These are phyloP conservation scores for Papilio protenor DNA, from an alignment of 2,888 invertebrate genomes.

Conservation along the genomic window DNA sequence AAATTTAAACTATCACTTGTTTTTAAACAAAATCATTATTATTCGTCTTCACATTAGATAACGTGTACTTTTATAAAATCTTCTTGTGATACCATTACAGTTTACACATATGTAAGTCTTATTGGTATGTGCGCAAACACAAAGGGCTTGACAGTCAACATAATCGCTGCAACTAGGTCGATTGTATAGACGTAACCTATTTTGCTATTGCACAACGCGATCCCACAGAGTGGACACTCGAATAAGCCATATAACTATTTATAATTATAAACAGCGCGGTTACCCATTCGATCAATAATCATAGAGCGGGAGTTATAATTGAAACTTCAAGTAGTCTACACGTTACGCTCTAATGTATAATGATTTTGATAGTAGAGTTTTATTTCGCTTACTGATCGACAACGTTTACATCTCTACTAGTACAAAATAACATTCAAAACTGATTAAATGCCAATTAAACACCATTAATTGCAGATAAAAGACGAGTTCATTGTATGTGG, in stretches of 20 bases:
- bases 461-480: conserved; percentile 36
- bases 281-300: conserved; percentile 64
- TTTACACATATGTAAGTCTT: conserved; percentile 44
- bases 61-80: conserved; percentile 14
- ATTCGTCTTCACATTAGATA: neutral
- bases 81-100: conserved; percentile 44
- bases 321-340: conserved; percentile 40
- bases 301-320: conserved; percentile 49
- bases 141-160: conserved; percentile 58
- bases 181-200: conserved; percentile 69
- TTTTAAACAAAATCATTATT: neutral
- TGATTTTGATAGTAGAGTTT: neutral
- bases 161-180: conserved; percentile 64
- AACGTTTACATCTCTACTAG: conserved; percentile 32
- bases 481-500: conserved; percentile 46
- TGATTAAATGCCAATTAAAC: conserved; percentile 31
- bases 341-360: conserved; percentile 27
- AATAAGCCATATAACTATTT: conserved; percentile 52
- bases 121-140: conserved; percentile 49
- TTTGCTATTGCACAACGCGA: conserved; percentile 68
- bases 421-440: conserved; percentile 33
- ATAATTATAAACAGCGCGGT: conserved; percentile 59
- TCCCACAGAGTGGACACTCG: conserved; percentile 56
- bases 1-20: neutral
- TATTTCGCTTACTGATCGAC: neutral